Base-by-base conservation (phyloP, 1,140 invertebrate genomes). In the Pseudomyrmex pallidus region DNA sequence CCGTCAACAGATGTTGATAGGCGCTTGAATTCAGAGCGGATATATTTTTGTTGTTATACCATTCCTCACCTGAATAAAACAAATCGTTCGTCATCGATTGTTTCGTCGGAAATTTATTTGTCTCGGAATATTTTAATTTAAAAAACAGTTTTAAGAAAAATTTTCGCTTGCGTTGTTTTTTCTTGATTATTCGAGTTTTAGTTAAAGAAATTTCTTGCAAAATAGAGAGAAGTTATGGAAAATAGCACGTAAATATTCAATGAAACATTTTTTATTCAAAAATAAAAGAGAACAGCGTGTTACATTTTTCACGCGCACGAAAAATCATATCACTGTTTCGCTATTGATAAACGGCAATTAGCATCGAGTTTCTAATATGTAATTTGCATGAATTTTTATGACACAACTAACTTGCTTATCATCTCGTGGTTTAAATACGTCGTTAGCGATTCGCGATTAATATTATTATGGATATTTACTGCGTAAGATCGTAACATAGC, bases 11-110 rank as follows among this genome's bases (percentile, higher is more conserved):
- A 22, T 54, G 20, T 1, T 59, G 10, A 84, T 89, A 83, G 2
- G 82, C 7, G 15, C 22, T 2, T 2, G 66, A 1, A 35, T 87
- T 68, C 22, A 66, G 77, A 64, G 83, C 77, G 0, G 83, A 86
- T 13, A 84, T 35, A 17, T 68, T 74, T 70, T 85, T 68, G 2
- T 54, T 61, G 59, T 92, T 91, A 67, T 87, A 91, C 90, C 90
- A 91, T 64, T 74, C 66, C 7, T 80, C 54, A 15, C 35, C 83
- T 85, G 50, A 62, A 52, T 67, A 61, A 52, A 52, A 22, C 59
- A 52, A 10, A 25, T 46, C 2, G 20, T 52, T 66, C 10, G 46
- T 17, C 10, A 20, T 52, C 13, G 1, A 25, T 76, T 56, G 8
- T 54, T 59, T 46, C 8, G 2, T 20, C 4, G 20, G 0, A 2